phyloP scores from a whole-genome alignment of 2,113 vertebrate genomes.

The Meleagris gallopavo region DNA sequence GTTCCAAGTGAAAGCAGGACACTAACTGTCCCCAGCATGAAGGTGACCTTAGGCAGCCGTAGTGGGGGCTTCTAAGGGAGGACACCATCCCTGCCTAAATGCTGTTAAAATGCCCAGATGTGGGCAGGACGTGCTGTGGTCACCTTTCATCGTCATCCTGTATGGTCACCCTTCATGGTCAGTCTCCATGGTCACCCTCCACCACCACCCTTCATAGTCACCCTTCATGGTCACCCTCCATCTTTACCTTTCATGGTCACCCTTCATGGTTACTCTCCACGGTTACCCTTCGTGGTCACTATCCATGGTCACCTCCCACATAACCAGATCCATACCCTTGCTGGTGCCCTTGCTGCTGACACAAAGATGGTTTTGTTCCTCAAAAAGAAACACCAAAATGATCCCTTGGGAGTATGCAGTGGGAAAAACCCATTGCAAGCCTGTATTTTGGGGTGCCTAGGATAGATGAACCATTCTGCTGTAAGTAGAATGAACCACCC shows the following conservation, averaged over 20 bases:
- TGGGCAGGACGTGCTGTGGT: background rate
- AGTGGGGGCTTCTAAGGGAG: rapidly evolving
- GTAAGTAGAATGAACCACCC: background rate
- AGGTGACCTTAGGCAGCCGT: background rate
- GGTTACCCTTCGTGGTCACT: background rate
- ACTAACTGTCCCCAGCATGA: background rate
- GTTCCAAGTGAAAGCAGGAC: background rate
- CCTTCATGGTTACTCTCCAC: too few relatives aligned
- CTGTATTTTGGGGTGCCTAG: background rate
- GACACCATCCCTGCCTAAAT: background rate
- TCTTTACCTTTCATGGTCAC: too few relatives aligned
- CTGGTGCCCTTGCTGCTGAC: too few relatives aligned
- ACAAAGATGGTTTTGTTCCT: background rate
- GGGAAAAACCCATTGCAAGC: background rate
- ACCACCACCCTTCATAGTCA: too few relatives aligned
- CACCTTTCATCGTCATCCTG: background rate
- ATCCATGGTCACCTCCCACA: too few relatives aligned
- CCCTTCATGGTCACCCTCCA: too few relatives aligned
- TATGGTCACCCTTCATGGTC: too few relatives aligned
- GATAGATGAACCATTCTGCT: background rate
- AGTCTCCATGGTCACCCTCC: too few relatives aligned
- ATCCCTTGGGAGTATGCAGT: rapidly evolving
- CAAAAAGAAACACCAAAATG: too few relatives aligned
- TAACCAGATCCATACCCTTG: background rate
- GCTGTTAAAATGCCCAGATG: rapidly evolving